A percentile compares a stretch with the other conserved stretches of the same genome.
phyloP scores from a whole-genome alignment of 2,113 vertebrate species.

The Edolisoma coerulescens region DNA sequence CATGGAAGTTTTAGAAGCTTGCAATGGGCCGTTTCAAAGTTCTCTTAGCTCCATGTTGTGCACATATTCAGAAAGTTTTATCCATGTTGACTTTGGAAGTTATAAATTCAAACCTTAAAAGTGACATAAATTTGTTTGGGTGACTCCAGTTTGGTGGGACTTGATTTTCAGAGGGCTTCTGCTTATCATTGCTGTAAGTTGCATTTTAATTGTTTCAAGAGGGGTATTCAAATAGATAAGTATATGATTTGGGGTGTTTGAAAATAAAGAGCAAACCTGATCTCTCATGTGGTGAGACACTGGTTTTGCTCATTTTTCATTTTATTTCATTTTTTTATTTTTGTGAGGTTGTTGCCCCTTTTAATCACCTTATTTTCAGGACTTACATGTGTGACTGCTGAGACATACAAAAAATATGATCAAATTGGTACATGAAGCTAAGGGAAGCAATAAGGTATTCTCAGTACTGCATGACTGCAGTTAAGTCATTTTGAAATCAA shows the following conservation, averaged over 20 bases:
- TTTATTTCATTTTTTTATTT: neutral
- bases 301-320: neutral
- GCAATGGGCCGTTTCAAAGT: neutral
- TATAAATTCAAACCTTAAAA: neutral
- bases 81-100: neutral
- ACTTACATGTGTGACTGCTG: neutral
- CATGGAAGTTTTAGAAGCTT: neutral
- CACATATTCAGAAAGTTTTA: neutral
- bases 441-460: slow-evolving; percentile 31
- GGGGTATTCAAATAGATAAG: neutral
- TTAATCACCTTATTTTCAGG: slow-evolving; percentile 42
- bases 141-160: neutral
- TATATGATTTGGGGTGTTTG: neutral
- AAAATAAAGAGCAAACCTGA: neutral
- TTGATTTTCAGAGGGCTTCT: neutral
- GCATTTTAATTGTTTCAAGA: neutral
- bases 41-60: neutral
- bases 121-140: neutral
- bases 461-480: slow-evolving; percentile 45
- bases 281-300: neutral
- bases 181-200: neutral
- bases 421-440: slow-evolving; percentile 32
- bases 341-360: neutral
- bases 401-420: slow-evolving; percentile 39
- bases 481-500: slow-evolving; percentile 63